Base-by-base conservation (phyloP, 2,888 invertebrate species). In the Rhagium mordax region DNA sequence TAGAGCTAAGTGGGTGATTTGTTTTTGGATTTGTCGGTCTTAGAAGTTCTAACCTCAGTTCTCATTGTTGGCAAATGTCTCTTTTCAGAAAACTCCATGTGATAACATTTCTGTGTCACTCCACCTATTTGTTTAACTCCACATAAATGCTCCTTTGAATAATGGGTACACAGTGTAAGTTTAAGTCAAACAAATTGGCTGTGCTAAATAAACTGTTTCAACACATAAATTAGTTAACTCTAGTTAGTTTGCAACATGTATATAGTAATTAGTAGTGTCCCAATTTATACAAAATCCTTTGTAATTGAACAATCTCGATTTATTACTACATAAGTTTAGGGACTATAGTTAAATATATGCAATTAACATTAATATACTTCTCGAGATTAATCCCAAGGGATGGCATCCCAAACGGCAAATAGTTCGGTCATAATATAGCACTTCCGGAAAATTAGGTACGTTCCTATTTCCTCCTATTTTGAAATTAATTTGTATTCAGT, bases 31-130 rank as follows among this genome's bases (percentile, higher is more conserved):
- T 57, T 57, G 55, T 55, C 47, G 55, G 55, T 41, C 67, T 67
- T 67, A 33, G 67, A 55, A 67, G 57, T 57, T 57, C 47, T 55
- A 57, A 51, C 57, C 67, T 67, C 67, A 41, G 57, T 24, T 41
- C 55, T 57, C 67, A 41, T 67, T 67, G 67, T 67, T 47, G 21
- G 67, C 24, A 67, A 57, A 67, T 47, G 67, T 18, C 55, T 57
- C 67, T 57, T 57, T 67, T 24, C 41, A 67, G 67, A 67, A 67
- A 67, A 67, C 67, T 67, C 47, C 67, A 57, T 57, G 67, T 47
- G 67, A 67, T 67, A 67, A 67, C 55, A 57, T 67, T 55, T 67
- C 67, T 57, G 57, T 27, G 65, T 67, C 67, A 57, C 67, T 57
- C 51, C 18, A 20, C 47, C 67, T 67, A 67, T 57, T 57, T 67